Conservation (phyloP, 2,113 vertebrate genomes). For the Emydocephalus ijimae region DNA sequence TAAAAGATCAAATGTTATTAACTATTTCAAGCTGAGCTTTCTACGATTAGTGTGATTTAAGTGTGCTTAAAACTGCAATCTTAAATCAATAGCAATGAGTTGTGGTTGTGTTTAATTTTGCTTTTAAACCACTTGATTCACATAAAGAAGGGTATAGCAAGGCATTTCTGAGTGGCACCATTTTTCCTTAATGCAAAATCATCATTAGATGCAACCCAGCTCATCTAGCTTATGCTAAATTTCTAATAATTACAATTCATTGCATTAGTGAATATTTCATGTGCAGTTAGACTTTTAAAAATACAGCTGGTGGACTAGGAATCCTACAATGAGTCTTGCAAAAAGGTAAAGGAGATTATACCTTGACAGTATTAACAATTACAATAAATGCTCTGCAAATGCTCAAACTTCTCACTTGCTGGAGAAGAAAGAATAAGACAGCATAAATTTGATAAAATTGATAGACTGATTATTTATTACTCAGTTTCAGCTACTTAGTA, state of each 20-base stretch:
- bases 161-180: not conserved
- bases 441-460: conserved; percentile 40
- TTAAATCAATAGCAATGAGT: not conserved
- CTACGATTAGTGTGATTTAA: not conserved
- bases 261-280: not conserved
- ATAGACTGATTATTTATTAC: not conserved
- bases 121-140: not conserved
- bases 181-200: no score
- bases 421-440: conserved; percentile 53
- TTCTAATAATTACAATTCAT: not conserved
- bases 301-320: conserved; percentile 27
- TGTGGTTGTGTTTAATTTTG: not conserved
- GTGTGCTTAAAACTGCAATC: not conserved
- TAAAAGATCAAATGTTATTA: not conserved
- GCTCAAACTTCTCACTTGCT: conserved; percentile 48
- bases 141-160: not conserved
- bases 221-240: no score
- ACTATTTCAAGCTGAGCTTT: not conserved
- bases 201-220: no score
- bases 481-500: not conserved
- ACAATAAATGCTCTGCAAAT: conserved; percentile 30
- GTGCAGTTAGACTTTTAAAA: conserved; percentile 39
- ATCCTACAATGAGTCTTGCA: conserved; percentile 46
- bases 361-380: conserved; percentile 55
- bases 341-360: conserved; percentile 48